Evolutionary conservation across 2,113 vertebrate species (phyloP).

Genomic region (Phyllostomus discolor): DNA sequence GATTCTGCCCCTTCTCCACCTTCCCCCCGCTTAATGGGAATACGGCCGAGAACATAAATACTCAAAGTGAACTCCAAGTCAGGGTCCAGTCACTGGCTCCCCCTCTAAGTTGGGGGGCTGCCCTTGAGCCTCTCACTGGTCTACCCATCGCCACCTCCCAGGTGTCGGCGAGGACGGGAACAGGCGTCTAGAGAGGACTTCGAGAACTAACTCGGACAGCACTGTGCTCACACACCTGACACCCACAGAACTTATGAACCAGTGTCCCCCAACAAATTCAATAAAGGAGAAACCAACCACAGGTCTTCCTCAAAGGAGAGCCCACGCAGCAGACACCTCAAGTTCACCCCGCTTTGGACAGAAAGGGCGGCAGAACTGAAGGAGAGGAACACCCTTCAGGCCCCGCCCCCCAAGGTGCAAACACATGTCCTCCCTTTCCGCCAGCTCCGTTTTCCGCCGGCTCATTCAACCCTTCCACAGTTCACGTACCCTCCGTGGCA

Average conservation of each 20-base stretch:
- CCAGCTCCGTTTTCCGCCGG: not conserved
- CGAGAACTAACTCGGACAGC: fast-evolving
- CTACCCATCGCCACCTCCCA: not conserved
- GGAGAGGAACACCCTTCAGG: not conserved
- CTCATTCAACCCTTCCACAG: not conserved
- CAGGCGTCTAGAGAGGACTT: not conserved
- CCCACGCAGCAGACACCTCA: not conserved
- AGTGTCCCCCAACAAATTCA: too few species aligned
- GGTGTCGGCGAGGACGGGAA: not conserved
- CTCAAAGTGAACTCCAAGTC: not conserved
- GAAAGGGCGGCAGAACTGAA: not conserved
- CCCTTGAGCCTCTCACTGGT: not conserved
- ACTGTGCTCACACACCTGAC: not conserved
- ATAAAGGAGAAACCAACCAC: not conserved
- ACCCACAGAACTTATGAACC: too few species aligned
- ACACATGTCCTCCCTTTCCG: not conserved
- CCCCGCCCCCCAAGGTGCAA: not conserved
- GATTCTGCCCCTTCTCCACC: not conserved
- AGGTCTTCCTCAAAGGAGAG: not conserved
- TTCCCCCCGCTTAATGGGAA: not conserved
- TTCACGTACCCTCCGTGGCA: not conserved
- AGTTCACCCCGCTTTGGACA: not conserved
- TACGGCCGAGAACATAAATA: not conserved
- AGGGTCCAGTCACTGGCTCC: not conserved
- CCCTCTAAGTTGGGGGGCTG: not conserved